These are phyloP conservation scores for Yponomeuta plumbellus DNA, from an alignment of 2,888 invertebrate species.

Conservation along the genomic window DNA sequence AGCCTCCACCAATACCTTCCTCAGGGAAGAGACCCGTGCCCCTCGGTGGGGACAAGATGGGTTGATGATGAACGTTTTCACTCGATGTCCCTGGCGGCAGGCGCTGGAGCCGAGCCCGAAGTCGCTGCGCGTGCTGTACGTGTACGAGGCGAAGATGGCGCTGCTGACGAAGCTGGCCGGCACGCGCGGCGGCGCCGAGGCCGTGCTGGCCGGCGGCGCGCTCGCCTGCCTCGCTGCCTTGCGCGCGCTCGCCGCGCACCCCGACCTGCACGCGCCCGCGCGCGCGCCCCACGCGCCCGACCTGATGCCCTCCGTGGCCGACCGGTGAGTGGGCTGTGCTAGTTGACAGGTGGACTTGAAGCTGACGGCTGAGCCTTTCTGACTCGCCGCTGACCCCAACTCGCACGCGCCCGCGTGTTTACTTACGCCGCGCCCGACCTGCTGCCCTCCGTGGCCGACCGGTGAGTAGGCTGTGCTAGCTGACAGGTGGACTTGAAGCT, in stretches of 20 bases:
- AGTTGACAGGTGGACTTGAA: too few species aligned
- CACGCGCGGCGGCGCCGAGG: conserved; percentile 81
- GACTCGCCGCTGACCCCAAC: too few species aligned
- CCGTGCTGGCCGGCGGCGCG: conserved; percentile 84
- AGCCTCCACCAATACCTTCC: too few species aligned
- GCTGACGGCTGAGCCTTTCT: too few species aligned
- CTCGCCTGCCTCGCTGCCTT: conserved; percentile 81
- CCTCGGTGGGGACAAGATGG: too few species aligned
- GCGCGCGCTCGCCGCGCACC: conserved; percentile 83
- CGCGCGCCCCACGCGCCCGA: conserved; percentile 32
- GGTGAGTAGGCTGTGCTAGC: too few species aligned
- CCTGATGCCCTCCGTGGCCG: conserved; percentile 50
- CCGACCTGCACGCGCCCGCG: conserved; percentile 73
- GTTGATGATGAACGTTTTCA: too few species aligned
- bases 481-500: too few species aligned
- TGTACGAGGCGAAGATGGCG: conserved; percentile 92
- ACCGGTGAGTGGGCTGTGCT: conserved; percentile 36
- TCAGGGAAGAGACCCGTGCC: too few species aligned
- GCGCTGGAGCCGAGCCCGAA: conserved; percentile 81
- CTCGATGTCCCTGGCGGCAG: conserved; percentile 26
- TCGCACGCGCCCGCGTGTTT: too few species aligned
- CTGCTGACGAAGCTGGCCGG: conserved; percentile 83
- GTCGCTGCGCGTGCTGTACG: conserved; percentile 85
- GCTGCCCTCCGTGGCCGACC: conserved; percentile 47
- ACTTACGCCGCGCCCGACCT: conserved; percentile 36